Base-by-base conservation (phyloP, 1,140 invertebrate species). In the Temnothorax nylanderi region DNA sequence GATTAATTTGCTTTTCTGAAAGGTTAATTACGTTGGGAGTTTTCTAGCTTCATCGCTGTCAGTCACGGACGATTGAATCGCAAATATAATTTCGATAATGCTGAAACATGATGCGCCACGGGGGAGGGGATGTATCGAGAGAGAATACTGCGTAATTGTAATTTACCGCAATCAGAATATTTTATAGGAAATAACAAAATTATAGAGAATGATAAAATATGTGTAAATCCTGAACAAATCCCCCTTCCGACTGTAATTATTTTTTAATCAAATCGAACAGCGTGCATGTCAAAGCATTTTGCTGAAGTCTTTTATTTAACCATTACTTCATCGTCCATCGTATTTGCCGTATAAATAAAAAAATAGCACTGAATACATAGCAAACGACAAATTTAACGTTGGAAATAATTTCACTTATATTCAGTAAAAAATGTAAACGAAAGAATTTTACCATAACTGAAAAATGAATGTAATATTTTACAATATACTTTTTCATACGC, bases 231-330 rank as follows among this genome's bases (percentile, higher is more conserved):
- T 41, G 13, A 60, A 65, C 54, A 74, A 82, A 74, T 74, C 3
- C 41, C 41, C 2, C 13, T 58, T 47, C 41, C 6, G 47, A 44
- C 3, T 47, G 54, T 74, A 74, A 82, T 74, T 82, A 82, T 37
- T 74, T 82, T 82, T 74, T 82, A 74, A 82, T 82, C 41, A 56
- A 82, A 82, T 69, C 49, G 47, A 71, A 51, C 34, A 71, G 16
- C 7, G 41, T 47, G 13, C 47, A 26, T 26, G 26, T 72, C 21
- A 32, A 72, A 58, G n/a, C 51, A 72, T 18, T 82, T 74, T 49
- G n/a, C 49, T 47, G 2, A 74, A 47, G 2, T 47, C 41, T 34
- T 56, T 82, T 54, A 47, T 72, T 44, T 58, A 49, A 60, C 5
- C 26, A 21, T 82, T n/a, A 56, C 34, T 58, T 41, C 34, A 54